Evolutionary conservation across 2,888 invertebrate species (phyloP).

Genomic region (Coenonympha arcania): DNA sequence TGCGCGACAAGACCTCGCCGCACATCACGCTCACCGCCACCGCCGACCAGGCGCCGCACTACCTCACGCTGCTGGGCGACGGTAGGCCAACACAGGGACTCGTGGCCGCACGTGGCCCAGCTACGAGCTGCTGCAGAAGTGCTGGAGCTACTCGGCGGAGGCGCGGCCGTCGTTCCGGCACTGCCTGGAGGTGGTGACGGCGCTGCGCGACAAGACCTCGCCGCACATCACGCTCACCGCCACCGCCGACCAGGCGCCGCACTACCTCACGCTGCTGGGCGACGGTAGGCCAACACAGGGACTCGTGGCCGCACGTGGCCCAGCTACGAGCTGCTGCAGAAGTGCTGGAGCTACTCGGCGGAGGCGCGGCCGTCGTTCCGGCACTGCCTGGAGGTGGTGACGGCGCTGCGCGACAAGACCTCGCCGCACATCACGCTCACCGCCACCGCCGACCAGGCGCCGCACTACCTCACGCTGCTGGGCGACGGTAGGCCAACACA

Average conservation of each 20-base stretch:
- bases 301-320: too few relatives aligned
- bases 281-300: too few relatives aligned
- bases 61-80: conserved; percentile 61
- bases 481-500: conserved; percentile 64
- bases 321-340: conserved; percentile 87
- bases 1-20: conserved; percentile 55
- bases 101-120: too few relatives aligned
- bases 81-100: too few relatives aligned
- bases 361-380: conserved; percentile 91
- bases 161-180: conserved; percentile 90
- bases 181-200: conserved; percentile 78
- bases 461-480: conserved; percentile 62
- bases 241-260: conserved; percentile 49
- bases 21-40: conserved; percentile 50
- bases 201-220: conserved; percentile 53
- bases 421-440: conserved; percentile 51
- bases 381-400: conserved; percentile 80
- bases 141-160: conserved; percentile 90
- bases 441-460: conserved; percentile 49
- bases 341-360: conserved; percentile 90
- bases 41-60: conserved; percentile 53
- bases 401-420: conserved; percentile 51
- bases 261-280: conserved; percentile 61
- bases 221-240: conserved; percentile 51
- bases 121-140: conserved; percentile 87